Conservation (phyloP, 1,140 invertebrate species). For the Drosophila tsacasi region DNA sequence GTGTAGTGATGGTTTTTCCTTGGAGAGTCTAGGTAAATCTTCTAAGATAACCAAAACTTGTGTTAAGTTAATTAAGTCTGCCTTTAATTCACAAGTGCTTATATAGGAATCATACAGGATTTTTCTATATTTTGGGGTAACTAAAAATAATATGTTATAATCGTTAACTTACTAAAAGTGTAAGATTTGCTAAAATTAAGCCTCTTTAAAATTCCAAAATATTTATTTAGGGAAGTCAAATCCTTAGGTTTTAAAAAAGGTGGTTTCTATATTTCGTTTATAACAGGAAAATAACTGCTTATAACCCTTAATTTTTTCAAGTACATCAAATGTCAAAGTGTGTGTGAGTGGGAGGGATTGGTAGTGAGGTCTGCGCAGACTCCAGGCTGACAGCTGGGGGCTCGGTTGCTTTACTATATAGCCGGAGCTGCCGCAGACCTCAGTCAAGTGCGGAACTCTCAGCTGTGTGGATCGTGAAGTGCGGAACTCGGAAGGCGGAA, state of each 20-base stretch:
- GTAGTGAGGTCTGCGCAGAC: constrained; percentile 49
- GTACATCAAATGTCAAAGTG: constrained; percentile 60
- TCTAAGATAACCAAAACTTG: too few species aligned
- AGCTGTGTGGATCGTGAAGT: constrained; percentile 77
- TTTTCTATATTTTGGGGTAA: too few species aligned
- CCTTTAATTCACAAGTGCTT: too few species aligned
- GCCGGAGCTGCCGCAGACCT: constrained; percentile 13
- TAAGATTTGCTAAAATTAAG: too few species aligned
- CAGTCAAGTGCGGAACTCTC: constrained; percentile 81
- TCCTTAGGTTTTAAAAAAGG: too few species aligned
- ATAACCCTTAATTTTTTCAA: constrained; percentile 15
- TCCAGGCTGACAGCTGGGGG: constrained; percentile 37
- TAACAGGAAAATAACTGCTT: neutral
- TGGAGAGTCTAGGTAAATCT: too few species aligned
- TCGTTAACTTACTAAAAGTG: too few species aligned
- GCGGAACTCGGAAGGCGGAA: constrained; percentile 52
- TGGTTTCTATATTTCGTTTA: neutral
- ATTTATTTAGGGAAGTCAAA: neutral
- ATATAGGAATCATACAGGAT: too few species aligned
- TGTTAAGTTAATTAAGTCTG: too few species aligned
- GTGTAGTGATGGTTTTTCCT: neutral
- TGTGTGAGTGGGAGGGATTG: neutral
- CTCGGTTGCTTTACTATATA: constrained; percentile 13
- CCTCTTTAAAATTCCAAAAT: too few species aligned
- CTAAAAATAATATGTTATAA: too few species aligned